Conservation (phyloP, 2,888 invertebrate species). For the Notodonta ziczac region DNA sequence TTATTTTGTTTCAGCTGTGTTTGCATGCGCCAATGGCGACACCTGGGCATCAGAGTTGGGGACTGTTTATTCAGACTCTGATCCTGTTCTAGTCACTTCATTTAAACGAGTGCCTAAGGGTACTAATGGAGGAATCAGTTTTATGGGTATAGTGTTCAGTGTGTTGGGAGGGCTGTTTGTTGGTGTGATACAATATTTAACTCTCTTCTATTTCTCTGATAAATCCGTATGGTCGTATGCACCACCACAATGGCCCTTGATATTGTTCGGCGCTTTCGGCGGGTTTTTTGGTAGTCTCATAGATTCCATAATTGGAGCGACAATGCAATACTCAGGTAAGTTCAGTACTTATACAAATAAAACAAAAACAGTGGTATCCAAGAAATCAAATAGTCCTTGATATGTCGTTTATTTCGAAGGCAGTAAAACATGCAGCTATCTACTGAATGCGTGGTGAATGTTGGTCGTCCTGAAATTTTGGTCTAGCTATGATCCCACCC, state of each 20-base stretch:
- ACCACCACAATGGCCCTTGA: constrained; percentile 92
- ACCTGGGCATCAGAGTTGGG: constrained; percentile 97
- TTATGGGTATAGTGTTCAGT: constrained; percentile 83
- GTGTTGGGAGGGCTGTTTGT: constrained; percentile 88
- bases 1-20: constrained; percentile 81
- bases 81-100: constrained; percentile 91
- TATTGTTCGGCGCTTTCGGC: constrained; percentile 88
- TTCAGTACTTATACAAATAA: neutral
- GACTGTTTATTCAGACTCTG: constrained; percentile 87
- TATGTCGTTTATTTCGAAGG: too few relatives aligned
- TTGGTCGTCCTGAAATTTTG: too few relatives aligned
- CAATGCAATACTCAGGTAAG: constrained; percentile 93
- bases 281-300: constrained; percentile 92
- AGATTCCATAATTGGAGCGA: constrained; percentile 94
- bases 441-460: neutral
- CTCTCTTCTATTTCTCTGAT: constrained; percentile 87
- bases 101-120: constrained; percentile 91
- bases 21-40: constrained; percentile 94
- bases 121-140: constrained; percentile 94
- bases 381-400: neutral
- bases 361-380: too few relatives aligned
- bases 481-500: too few relatives aligned
- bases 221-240: constrained; percentile 81
- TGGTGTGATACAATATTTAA: constrained; percentile 89
- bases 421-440: too few relatives aligned